Evolutionary conservation across 2,888 invertebrate species (phyloP).

Genomic region (Endomychus coccineus): DNA sequence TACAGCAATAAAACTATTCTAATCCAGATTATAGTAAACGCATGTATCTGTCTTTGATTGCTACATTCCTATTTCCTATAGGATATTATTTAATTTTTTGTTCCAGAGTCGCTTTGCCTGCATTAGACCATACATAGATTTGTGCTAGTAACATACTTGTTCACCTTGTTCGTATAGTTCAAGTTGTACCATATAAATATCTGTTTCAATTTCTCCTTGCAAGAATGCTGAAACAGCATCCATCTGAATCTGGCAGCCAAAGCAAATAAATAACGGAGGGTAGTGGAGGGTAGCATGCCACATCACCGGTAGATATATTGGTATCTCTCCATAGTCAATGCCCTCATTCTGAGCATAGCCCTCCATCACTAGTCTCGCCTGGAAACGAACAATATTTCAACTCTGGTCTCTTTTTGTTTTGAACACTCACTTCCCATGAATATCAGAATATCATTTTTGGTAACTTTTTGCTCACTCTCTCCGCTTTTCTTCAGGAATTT

Average conservation of each 20-base stretch:
- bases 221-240: constrained; percentile 12
- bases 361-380: constrained; percentile 1
- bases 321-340: constrained; percentile 6
- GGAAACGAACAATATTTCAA: neutral
- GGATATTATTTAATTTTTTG: neutral
- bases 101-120: neutral
- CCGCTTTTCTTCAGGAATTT: no score
- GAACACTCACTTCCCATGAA: constrained; percentile 10
- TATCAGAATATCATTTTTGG: no score
- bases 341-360: constrained; percentile 3
- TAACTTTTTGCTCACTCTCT: no score
- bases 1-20: neutral
- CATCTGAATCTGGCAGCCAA: constrained; percentile 11
- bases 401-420: constrained; percentile 6
- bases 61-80: neutral
- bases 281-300: constrained; percentile 7
- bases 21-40: neutral
- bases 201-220: constrained; percentile 11
- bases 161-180: neutral
- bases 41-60: neutral
- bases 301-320: constrained; percentile 5
- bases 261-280: constrained; percentile 5
- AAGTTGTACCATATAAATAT: constrained; percentile 12
- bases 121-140: neutral
- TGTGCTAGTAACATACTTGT: neutral